These are phyloP conservation scores for Caretta caretta DNA, from an alignment of 2,113 vertebrate genomes.

Conservation along the genomic window DNA sequence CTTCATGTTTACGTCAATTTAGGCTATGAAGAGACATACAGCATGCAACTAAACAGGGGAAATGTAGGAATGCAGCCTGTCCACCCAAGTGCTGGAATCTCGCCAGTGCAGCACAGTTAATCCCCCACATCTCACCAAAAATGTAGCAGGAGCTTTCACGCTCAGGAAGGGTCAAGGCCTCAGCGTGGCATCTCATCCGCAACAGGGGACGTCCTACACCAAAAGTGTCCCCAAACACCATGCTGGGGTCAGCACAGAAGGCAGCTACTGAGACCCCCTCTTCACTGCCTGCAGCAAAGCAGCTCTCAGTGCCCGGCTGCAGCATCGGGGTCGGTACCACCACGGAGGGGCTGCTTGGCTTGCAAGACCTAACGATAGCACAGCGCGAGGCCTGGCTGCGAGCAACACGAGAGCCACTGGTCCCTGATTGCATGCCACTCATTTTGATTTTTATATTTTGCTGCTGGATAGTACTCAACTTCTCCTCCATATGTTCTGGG, in stretches of 20 bases:
- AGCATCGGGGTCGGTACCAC: background rate
- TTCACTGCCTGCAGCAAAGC: fast-evolving
- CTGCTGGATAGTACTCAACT: background rate
- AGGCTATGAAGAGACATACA: background rate
- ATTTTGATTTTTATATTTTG: background rate
- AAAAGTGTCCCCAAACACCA: background rate
- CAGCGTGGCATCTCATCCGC: background rate
- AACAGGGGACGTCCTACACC: background rate
- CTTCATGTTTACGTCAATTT: background rate
- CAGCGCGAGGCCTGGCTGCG: background rate
- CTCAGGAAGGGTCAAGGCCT: background rate
- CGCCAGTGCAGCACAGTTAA: background rate
- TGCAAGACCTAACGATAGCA: background rate
- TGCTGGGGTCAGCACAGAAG: background rate
- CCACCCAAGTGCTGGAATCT: background rate
- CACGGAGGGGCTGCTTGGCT: fast-evolving
- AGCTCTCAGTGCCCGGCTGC: background rate
- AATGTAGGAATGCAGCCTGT: background rate
- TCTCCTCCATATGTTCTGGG: background rate
- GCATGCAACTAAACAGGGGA: background rate
- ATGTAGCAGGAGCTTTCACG: background rate
- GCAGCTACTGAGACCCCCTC: background rate
- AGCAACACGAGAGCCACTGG: fast-evolving
- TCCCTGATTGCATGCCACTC: background rate
- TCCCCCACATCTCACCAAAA: background rate